Evolutionary conservation across 2,113 vertebrate species (phyloP).

Genomic region (Nasalis larvatus): DNA sequence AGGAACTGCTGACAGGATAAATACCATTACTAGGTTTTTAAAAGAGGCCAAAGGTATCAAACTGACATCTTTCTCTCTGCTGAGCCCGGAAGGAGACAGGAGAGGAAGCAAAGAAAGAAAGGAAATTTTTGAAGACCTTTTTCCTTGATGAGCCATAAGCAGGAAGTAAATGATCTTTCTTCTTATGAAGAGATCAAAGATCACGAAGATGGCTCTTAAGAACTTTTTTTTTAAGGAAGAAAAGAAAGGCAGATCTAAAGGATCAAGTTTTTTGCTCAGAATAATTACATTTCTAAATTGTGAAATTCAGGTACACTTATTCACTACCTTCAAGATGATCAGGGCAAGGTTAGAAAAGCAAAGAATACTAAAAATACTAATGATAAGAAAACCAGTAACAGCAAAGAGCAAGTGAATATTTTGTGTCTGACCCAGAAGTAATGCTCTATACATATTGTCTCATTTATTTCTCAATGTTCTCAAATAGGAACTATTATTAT

Average conservation of each 20-base stretch:
- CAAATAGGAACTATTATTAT: not conserved
- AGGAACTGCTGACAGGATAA: constrained; percentile 52
- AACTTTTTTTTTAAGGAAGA: not conserved
- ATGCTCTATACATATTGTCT: not conserved
- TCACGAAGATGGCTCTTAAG: not conserved
- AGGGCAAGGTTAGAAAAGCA: not conserved
- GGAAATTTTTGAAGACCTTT: not conserved
- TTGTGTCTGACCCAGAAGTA: not conserved
- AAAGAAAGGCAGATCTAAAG: constrained; percentile 41
- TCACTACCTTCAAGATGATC: not conserved
- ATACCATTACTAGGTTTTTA: constrained; percentile 21
- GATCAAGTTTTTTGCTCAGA: not conserved
- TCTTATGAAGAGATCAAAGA: not conserved
- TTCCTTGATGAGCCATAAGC: not conserved
- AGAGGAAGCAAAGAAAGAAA: not conserved
- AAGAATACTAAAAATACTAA: not conserved
- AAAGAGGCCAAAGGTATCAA: constrained; percentile 36
- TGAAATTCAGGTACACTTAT: constrained; percentile 8
- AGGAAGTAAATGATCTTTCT: constrained; percentile 4
- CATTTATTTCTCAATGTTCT: not conserved
- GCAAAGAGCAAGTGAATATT: not conserved
- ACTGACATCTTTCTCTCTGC: constrained; percentile 20
- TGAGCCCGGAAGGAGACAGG: not conserved
- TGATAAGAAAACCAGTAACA: not conserved
- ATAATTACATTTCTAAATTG: constrained; percentile 27